A percentile compares a stretch with the other conserved stretches of the same genome.
Conservation (phyloP, 2,888 invertebrate genomes). For the Ptycholaimellus sp. region DNA sequence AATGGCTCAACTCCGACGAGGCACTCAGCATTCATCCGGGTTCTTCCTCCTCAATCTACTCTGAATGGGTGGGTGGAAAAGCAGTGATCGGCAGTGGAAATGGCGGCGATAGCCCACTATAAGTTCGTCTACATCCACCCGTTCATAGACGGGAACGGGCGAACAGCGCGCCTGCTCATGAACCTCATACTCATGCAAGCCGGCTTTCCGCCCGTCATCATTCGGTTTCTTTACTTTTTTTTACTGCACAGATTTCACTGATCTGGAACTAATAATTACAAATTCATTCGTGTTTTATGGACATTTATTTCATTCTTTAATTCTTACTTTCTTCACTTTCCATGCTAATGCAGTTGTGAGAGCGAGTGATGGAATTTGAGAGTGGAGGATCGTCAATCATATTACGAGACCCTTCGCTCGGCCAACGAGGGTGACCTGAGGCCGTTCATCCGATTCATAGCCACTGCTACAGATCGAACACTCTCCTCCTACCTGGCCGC, state of each 20-base stretch:
- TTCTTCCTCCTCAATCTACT: not conserved
- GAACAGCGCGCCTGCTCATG: slow-evolving; percentile 80
- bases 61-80: not conserved
- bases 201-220: slow-evolving; percentile 82
- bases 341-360: slow-evolving; percentile 17
- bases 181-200: slow-evolving; percentile 75
- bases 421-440: slow-evolving; percentile 82
- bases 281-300: too few species aligned
- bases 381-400: slow-evolving; percentile 46
- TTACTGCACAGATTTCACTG: not conserved
- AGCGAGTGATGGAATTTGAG: slow-evolving; percentile 25
- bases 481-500: slow-evolving; percentile 7
- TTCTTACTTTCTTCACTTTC: too few species aligned
- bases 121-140: slow-evolving; percentile 89
- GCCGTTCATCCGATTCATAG: slow-evolving; percentile 84
- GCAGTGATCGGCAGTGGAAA: slow-evolving; percentile 39
- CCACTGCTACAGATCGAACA: slow-evolving; percentile 27
- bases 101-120: slow-evolving; percentile 83
- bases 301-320: too few species aligned
- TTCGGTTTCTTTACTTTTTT: slow-evolving; percentile 24
- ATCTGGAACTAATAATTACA: too few species aligned
- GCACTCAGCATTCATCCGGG: slow-evolving; percentile 55
- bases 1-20: slow-evolving; percentile 65
- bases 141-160: slow-evolving; percentile 81
- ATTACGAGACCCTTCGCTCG: slow-evolving; percentile 59